Conservation (phyloP, 2,113 vertebrate species). For the Dicaeum eximium region DNA sequence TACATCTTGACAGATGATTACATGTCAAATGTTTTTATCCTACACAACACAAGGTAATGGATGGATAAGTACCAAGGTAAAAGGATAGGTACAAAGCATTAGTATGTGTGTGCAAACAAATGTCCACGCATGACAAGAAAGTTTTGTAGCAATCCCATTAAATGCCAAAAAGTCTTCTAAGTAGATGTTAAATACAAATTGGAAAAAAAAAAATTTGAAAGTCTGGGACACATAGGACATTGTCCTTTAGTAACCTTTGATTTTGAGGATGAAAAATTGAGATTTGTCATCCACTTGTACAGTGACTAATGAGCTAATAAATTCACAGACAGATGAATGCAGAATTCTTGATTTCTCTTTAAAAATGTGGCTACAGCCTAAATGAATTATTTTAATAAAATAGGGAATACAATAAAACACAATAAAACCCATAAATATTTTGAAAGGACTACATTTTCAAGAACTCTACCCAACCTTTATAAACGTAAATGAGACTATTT, state of each 20-base stretch:
- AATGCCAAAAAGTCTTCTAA: neutral
- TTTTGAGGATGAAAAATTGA: slow-evolving; percentile 42
- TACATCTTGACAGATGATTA: neutral
- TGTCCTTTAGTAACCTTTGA: slow-evolving; percentile 4
- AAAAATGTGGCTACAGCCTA: neutral
- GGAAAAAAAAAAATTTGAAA: neutral
- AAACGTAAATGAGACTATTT: neutral
- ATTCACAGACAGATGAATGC: slow-evolving; percentile 7
- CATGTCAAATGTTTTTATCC: neutral
- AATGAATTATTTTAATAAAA: slow-evolving; percentile 37
- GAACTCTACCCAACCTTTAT: neutral
- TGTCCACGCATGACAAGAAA: neutral
- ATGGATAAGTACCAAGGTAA: neutral
- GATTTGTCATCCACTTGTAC: neutral
- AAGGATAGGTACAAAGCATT: neutral
- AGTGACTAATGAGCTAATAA: slow-evolving; percentile 35
- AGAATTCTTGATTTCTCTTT: slow-evolving; percentile 11
- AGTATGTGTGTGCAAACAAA: neutral
- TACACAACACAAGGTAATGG: neutral
- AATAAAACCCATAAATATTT: neutral
- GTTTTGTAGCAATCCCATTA: neutral
- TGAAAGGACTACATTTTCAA: neutral
- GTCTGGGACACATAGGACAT: neutral
- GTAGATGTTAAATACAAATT: neutral
- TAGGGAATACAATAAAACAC: neutral